Base-by-base conservation (phyloP, 2,797 vertebrate genomes). In the Lindbergichthys nudifrons region DNA sequence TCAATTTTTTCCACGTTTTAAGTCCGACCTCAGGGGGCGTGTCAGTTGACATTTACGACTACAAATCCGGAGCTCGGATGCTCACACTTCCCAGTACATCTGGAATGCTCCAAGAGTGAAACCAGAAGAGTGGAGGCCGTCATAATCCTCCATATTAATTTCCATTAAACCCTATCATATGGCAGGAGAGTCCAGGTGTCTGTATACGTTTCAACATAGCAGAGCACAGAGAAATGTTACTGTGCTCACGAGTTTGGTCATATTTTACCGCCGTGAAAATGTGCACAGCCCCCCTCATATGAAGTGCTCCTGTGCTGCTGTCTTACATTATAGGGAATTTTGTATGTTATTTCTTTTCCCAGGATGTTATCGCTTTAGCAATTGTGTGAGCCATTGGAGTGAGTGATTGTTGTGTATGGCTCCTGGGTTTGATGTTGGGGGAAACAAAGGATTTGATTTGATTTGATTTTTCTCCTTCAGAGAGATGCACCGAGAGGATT, bases 341-440 rank as follows among this genome's bases (percentile, higher is more conserved):
- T 82, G 82, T 73, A 78, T 81, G 61, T 69, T 60, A 23, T 59
- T 45, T 57, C 71, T 80, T 75, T 67, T 57, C 16, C 50, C 67
- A 39, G 79, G 80, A 86, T 85, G 75, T 89, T 92, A 90, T 91
- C 88, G 56, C 80, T 73, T 71, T 84, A 72, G 82, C 80, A 87
- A 89, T 90, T 91, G 86, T 89, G 89, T 89, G 89, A 91, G 81
- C 77, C 89, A 87, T 74, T 92, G 89, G 88, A 93, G 86, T 88
- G 86, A 86, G 86, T 88, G 85, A 91, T 92, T 92, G 92, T 90
- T 79, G 85, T 85, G 80, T 87, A 86, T 79, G 88, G 90, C 87
- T 85, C 61, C 87, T 85, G 86, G 82, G 68, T 92, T 88, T 89
- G 85, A 88, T 88, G 85, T 86, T 77, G 74, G 64, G 73, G 72